Conservation (phyloP, 1,140 invertebrate genomes). For the Lordiphosa stackelbergi region DNA sequence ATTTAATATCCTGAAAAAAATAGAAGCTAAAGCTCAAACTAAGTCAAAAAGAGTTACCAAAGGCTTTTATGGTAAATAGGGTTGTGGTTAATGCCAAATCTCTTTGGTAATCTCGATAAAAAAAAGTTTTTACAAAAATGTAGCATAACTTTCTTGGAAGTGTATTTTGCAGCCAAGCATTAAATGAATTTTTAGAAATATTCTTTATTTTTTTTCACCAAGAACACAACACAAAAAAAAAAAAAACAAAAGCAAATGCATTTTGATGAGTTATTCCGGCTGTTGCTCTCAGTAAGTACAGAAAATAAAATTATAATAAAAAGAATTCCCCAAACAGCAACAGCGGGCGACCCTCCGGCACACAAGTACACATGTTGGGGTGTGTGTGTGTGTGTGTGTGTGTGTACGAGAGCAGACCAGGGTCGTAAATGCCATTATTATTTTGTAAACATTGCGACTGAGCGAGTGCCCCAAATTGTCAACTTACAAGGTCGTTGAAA, state of each 20-base stretch:
- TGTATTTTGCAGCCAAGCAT: no score
- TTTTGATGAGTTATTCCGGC: conserved; percentile 43
- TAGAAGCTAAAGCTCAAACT: no score
- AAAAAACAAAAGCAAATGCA: conserved; percentile 27
- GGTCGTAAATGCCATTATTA: conserved; percentile 72
- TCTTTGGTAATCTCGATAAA: no score
- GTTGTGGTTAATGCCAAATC: no score
- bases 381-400: conserved; percentile 12
- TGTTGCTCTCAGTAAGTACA: conserved; percentile 14
- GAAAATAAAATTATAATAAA: conserved; percentile 63
- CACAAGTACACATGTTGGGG: conserved; percentile 2
- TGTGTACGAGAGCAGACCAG: conserved; percentile 34
- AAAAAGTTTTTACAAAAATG: no score
- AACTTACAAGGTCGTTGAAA: conserved; percentile 62
- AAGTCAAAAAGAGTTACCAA: no score
- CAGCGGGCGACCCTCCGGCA: conserved; percentile 36
- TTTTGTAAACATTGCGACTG: conserved; percentile 70
- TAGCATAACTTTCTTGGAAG: no score
- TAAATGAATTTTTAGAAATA: no score
- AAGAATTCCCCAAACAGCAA: conserved; percentile 44
- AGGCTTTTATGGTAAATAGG: no score
- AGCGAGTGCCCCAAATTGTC: conserved; percentile 65
- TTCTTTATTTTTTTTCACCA: no score
- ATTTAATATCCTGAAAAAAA: no score
- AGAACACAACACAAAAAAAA: no score